Evolutionary conservation across 1,140 invertebrate genomes (phyloP).

Genomic region (Medauroidea extradentata): DNA sequence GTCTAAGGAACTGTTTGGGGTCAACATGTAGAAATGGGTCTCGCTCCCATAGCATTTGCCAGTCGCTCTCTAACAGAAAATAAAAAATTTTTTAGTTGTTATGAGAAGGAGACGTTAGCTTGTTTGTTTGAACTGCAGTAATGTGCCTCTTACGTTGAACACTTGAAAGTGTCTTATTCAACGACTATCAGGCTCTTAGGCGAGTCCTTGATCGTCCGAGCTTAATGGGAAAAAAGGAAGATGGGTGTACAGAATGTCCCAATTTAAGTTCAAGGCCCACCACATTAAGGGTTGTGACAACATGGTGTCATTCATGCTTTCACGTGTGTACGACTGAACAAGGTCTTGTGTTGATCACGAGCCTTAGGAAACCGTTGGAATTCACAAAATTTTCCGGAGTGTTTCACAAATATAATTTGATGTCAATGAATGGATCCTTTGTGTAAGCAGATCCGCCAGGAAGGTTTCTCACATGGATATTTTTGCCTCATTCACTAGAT

Average conservation of each 20-base stretch:
- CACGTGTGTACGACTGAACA: neutral
- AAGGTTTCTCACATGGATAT: no score
- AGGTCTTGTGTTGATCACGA: neutral
- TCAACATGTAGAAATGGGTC: no score
- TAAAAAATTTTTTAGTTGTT: no score
- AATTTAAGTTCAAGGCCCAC: neutral
- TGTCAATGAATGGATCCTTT: neutral
- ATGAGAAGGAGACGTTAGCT: no score
- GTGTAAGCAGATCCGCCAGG: neutral
- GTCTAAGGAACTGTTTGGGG: no score
- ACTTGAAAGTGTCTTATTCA: neutral
- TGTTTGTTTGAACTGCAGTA: no score
- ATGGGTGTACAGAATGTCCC: neutral
- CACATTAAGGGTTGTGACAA: neutral
- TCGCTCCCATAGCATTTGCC: no score
- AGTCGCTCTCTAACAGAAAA: no score
- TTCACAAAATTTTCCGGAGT: neutral
- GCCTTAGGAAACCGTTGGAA: no score
- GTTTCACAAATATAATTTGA: neutral
- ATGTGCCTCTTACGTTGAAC: no score
- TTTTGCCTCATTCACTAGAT: no score
- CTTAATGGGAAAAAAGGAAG: neutral
- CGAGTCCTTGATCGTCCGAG: neutral
- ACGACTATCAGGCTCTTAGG: neutral
- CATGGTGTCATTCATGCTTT: neutral